Evolutionary conservation across 2,797 vertebrate genomes (phyloP), one percentile per base, ranked within the genome.

Genomic region (Coreius guichenoti): DNA sequence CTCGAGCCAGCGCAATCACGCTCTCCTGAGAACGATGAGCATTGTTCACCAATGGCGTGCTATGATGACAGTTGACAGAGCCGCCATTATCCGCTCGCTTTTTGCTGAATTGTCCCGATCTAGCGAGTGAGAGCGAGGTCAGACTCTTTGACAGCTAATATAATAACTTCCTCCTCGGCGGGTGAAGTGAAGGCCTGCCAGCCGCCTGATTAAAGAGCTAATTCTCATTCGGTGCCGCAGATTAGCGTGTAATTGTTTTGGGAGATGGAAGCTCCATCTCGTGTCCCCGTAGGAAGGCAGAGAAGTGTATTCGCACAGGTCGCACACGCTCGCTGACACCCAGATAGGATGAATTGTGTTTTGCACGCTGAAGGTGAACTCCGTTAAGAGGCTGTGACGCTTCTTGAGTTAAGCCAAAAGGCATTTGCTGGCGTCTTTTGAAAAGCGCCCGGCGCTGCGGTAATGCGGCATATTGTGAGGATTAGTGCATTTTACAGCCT

Each of bases 221-320:
- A 93, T 93, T 89, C 93, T 93, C 92, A 94, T 94, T 93, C 91
- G 92, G 92, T 89, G 88, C 92, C 76, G 89, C 91, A 93, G 93
- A 95, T 94, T 94, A 95, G 91, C 87, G 85, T 93, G 93, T 95
- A 94, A 95, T 95, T 94, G 93, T 95, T 95, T 90, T 89, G 93
- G 92, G 93, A 93, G 91, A 90, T 87, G 17, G 84, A 90, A 87
- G 88, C 90, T 88, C 78, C 82, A 88, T 88, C 89, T 84, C 82
- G 89, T 86, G 88, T 91, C 89, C 81, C 88, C 23, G 47, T 83
- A 87, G 89, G 69, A 86, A 88, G 89, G 89, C 90, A 39, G 73
- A 87, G 87, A 75, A 88, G 87, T 80, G 19, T 65, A 88, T 89
- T 89, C 85, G 23, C 84, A 49, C n/a, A 47, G 90, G 88, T 77